phyloP scores from a whole-genome alignment of 2,888 invertebrate genomes.

The Sphaerophoria rueppellii region DNA sequence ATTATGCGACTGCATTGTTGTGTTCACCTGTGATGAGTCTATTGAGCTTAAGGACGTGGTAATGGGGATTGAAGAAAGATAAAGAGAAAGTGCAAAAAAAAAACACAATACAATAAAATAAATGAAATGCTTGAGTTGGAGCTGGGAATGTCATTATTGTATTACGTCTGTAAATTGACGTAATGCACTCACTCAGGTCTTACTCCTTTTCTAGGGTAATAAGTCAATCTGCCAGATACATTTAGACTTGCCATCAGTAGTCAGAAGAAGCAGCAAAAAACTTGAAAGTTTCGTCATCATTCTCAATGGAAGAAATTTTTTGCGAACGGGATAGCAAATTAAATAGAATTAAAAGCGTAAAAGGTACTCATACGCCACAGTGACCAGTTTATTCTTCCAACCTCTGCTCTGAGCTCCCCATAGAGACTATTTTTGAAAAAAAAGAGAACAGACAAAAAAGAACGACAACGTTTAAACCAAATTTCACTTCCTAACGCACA shows the following conservation, averaged over 20 bases:
- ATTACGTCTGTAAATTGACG: background rate
- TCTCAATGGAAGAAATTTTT: too few species aligned
- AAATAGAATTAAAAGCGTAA: too few species aligned
- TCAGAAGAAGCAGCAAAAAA: background rate
- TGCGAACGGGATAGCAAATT: too few species aligned
- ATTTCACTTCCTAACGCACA: background rate
- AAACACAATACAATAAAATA: background rate
- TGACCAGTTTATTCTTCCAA: too few species aligned
- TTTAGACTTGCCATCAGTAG: background rate
- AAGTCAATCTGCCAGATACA: constrained; percentile 6
- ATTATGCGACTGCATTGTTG: constrained; percentile 10
- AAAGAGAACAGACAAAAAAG: background rate
- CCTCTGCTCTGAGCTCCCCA: too few species aligned
- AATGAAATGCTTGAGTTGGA: constrained; percentile 21
- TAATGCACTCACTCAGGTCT: background rate
- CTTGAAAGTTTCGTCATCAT: background rate
- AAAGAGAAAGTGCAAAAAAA: background rate
- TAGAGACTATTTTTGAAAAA: too few species aligned
- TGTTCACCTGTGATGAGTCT: constrained; percentile 23
- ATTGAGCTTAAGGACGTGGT: background rate
- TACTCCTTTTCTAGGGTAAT: background rate
- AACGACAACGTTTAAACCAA: background rate
- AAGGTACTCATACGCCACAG: too few species aligned
- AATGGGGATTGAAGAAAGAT: background rate
- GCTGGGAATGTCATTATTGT: background rate